These are phyloP conservation scores for Tortrix viridana DNA, from an alignment of 2,888 invertebrate genomes.

Conservation along the genomic window DNA sequence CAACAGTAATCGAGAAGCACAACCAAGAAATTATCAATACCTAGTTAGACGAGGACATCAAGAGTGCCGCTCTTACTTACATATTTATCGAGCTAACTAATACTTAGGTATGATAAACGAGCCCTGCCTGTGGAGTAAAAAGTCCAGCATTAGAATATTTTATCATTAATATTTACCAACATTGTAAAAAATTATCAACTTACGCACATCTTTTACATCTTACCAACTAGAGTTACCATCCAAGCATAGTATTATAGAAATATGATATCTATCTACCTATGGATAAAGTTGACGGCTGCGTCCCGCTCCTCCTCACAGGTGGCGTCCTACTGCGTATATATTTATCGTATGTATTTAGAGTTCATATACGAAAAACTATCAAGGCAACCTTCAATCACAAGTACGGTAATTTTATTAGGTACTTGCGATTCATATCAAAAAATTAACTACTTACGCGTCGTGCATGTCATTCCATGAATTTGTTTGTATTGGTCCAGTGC, in stretches of 20 bases:
- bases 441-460: constrained; percentile 26
- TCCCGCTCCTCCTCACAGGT: constrained; percentile 22
- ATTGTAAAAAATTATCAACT: constrained; percentile 60
- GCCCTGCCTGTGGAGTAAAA: constrained; percentile 67
- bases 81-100: constrained; percentile 61
- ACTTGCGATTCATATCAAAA: constrained; percentile 33
- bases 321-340: constrained; percentile 24
- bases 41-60: constrained; percentile 21
- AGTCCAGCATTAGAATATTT: constrained; percentile 66
- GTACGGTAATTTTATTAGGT: constrained; percentile 37
- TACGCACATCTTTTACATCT: constrained; percentile 33
- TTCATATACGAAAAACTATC: constrained; percentile 30
- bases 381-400: constrained; percentile 39
- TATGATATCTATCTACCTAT: constrained; percentile 25
- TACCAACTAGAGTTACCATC: constrained; percentile 42
- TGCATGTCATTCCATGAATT: constrained; percentile 25
- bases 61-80: constrained; percentile 44
- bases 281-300: constrained; percentile 26
- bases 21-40: constrained; percentile 46
- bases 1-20: constrained; percentile 45
- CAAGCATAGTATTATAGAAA: constrained; percentile 30
- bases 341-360: constrained; percentile 30
- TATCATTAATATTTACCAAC: constrained; percentile 52
- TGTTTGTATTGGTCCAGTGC: constrained; percentile 32
- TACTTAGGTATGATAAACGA: constrained; percentile 51